phyloP scores from a whole-genome alignment of 2,113 vertebrate genomes.

The Stigmatopora nigra region DNA sequence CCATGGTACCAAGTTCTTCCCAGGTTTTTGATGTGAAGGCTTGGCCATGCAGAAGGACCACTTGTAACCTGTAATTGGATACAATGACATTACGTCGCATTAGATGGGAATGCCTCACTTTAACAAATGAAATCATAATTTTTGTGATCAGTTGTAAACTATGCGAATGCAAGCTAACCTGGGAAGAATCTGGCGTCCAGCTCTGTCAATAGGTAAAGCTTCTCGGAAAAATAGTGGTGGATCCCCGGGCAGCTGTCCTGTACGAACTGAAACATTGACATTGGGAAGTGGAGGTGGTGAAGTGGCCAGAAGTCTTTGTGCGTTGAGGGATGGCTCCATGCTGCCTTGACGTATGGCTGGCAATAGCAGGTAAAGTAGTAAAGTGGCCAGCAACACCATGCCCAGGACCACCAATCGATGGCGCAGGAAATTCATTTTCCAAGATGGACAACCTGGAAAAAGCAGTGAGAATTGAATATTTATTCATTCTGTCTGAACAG shows the following conservation, averaged over 20 bases:
- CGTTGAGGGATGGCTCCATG: conserved; percentile 62
- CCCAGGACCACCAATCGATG: conserved; percentile 74
- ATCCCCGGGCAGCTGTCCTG: conserved; percentile 69
- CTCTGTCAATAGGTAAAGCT: conserved; percentile 62
- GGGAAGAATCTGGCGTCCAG: conserved; percentile 58
- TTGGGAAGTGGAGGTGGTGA: conserved; percentile 33
- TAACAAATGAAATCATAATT: too few relatives aligned
- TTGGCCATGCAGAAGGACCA: conserved; percentile 88
- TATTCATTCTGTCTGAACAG: background rate
- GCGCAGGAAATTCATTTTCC: conserved; percentile 69
- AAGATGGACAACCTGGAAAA: conserved; percentile 29
- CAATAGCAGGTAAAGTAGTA: conserved; percentile 80
- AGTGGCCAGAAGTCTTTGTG: conserved; percentile 52
- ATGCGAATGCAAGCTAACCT: conserved; percentile 63
- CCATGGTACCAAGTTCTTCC: conserved; percentile 86
- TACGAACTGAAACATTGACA: conserved; percentile 69
- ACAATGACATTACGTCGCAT: background rate
- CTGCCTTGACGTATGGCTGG: conserved; percentile 70
- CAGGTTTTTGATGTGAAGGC: conserved; percentile 88
- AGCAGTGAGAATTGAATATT: background rate
- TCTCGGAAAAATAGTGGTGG: conserved; percentile 85
- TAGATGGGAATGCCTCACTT: background rate
- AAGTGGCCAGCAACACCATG: conserved; percentile 73
- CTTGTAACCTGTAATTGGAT: conserved; percentile 68
- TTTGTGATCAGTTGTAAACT: background rate